phyloP scores from a whole-genome alignment of 2,797 vertebrate species.

The Cyclura pinguis region DNA sequence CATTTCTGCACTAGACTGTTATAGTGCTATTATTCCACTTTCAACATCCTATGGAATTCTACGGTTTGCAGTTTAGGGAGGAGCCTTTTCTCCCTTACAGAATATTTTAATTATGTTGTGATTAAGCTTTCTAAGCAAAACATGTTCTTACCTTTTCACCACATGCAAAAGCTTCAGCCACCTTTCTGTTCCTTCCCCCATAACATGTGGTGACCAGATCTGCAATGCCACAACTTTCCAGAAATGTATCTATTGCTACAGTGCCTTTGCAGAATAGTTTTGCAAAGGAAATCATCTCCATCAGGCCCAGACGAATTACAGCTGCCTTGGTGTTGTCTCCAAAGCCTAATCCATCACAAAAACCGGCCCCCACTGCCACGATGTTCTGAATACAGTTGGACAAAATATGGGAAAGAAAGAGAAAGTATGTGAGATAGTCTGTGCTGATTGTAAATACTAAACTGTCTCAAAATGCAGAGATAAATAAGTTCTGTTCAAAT shows the following conservation, averaged over 20 bases:
- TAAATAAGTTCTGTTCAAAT: neutral
- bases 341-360: constrained; percentile 87
- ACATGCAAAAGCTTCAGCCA: constrained; percentile 88
- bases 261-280: constrained; percentile 85
- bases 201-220: constrained; percentile 93
- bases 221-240: constrained; percentile 92
- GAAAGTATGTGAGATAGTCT: neutral
- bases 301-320: constrained; percentile 89
- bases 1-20: too few relatives aligned
- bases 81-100: too few relatives aligned
- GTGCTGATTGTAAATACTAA: neutral
- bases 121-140: neutral
- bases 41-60: too few relatives aligned
- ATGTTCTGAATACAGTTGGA: constrained; percentile 81
- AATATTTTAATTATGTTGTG: too few relatives aligned
- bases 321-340: constrained; percentile 93
- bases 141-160: constrained; percentile 81
- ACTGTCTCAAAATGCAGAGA: neutral
- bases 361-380: constrained; percentile 88
- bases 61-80: too few relatives aligned
- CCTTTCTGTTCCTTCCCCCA: constrained; percentile 87
- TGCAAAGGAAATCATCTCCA: constrained; percentile 92
- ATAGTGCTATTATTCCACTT: too few relatives aligned
- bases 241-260: constrained; percentile 83
- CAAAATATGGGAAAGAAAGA: neutral